Conservation (phyloP, 2,797 vertebrate species). For the Chromobotia macracanthus region DNA sequence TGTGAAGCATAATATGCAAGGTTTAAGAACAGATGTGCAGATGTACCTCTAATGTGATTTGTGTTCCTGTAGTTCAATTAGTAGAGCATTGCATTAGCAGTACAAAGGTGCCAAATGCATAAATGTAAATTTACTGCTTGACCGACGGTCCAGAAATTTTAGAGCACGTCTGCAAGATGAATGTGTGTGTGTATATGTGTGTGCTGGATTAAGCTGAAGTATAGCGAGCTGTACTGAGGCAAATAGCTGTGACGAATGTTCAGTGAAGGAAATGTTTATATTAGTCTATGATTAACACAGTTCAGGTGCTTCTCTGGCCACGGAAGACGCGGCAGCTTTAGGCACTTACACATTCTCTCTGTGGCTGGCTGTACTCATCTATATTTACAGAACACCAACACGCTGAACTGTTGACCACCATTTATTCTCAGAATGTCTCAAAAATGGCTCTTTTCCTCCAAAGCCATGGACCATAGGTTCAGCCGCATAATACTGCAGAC, state of each 20-base stretch:
- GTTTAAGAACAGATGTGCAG: conserved; percentile 19
- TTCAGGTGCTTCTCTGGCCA: conserved; percentile 91
- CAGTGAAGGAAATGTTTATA: conserved; percentile 86
- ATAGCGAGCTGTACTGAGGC: conserved; percentile 45
- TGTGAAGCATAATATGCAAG: not conserved
- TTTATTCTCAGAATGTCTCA: conserved; percentile 77
- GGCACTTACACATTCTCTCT: conserved; percentile 78
- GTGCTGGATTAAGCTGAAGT: conserved; percentile 29
- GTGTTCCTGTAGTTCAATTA: no score
- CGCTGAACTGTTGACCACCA: conserved; percentile 83
- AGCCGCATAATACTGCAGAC: conserved; percentile 65
- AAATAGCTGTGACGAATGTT: conserved; percentile 73
- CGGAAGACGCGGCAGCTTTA: conserved; percentile 71
- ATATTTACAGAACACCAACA: conserved; percentile 77
- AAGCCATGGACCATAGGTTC: conserved; percentile 33
- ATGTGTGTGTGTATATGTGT: conserved; percentile 38
- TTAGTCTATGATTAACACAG: conserved; percentile 89
- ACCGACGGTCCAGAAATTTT: conserved; percentile 67
- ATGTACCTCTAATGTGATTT: no score
- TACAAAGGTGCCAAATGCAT: no score
- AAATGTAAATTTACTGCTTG: conserved; percentile 44
- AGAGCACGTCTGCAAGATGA: conserved; percentile 53
- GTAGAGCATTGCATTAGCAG: no score
- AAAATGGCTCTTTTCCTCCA: conserved; percentile 59
- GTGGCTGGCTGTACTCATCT: conserved; percentile 75